Evolutionary conservation across 2,888 invertebrate genomes (phyloP), one percentile per base, ranked within the genome.

Genomic region (Clitarchus hookeri): DNA sequence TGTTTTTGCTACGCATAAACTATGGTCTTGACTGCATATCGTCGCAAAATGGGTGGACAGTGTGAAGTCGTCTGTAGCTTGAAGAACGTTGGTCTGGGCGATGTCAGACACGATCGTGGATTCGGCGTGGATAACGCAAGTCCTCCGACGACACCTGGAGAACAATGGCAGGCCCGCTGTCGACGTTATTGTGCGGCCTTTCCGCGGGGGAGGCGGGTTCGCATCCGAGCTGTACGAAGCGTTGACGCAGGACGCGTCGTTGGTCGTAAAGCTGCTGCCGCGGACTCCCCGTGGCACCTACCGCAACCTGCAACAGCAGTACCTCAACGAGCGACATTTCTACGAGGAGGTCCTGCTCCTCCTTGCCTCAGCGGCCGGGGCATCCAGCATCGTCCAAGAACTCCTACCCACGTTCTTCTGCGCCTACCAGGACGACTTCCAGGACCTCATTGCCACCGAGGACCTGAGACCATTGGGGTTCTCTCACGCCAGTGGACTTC

Each of bases 401-500:
- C 48, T 48, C 48, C 6, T 48, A 2, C 48, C 48, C 16, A 8
- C 12, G 16, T 13, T 48, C 11, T 2, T 48, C 48, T 48, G 48
- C 48, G 16, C 48, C 16, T 8, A 79, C n/a, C 26, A 79, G 13
- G 79, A 79, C 23, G 27, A 27, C 27, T 79, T 79, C 79, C 13
- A 79, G 0, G 9, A 12, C 27, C 25, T 79, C 26, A 79, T 79
- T 27, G 79, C 26, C n/a, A 8, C 23, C 26, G 25, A 79, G 23
- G 27, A 79, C 27, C 79, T 79, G 13, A 27, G 26, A 9, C 79
- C 79, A 13, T n/a, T 19, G 13, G 79, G 79, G 12, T 79, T 79
- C 99, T 99, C 99, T 92, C 91, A 83, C n/a, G 23, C 80, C 3
- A 79, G 11, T 25, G 44, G 19, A 44, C 26, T 6, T 25, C 44